Base-by-base conservation (phyloP, 2,113 vertebrate genomes). In the Nymphicus hollandicus region DNA sequence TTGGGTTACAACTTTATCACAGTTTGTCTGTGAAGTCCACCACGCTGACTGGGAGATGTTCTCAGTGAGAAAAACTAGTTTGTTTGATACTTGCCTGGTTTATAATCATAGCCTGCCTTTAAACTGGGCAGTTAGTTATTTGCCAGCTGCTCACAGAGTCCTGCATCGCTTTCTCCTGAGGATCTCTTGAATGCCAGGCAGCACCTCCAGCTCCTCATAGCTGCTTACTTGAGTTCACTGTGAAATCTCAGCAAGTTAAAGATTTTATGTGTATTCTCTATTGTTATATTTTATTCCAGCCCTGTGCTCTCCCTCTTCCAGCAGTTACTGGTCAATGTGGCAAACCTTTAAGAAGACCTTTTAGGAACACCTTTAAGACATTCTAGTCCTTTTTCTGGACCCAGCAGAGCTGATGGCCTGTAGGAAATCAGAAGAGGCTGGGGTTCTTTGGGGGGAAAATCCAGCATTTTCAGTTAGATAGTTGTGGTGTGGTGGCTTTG, bases 21-120 rank as follows among this genome's bases (percentile, higher is more conserved):
- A 11, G 3, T 76, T 64, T 65, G 64, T 24, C 17, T 49, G 6
- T 43, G 1, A 50, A 49, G 53, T 25, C 19, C 2, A 3, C 61
- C 18, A 5, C 0, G 1, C 41, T 44, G 55, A 11, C 7, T 7
- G 23, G 7, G 49, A 64, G 43, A 28, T 27, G 5, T 46, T 46
- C 31, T 22, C 23, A 10, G 55, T 56, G 81, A 85, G 49, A 31
- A 63, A 17, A 7, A 9, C 9, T 37, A 44, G 46, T 50, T 85
- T 79, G 16, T 39, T 63, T 27, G 18, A 11, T 64, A 3, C 39
- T 41, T 46, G 47, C 43, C 73, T 82, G 8, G 19, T 88, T 55
- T 76, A 17, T 64, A 55, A 46, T 35, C 47, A 6, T 5, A 6
- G 19, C 5, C 4, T 27, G 17, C 61, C 24, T 74, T 50, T 23